Base-by-base conservation (phyloP, 2,888 invertebrate genomes). In the Macaria liturata region DNA sequence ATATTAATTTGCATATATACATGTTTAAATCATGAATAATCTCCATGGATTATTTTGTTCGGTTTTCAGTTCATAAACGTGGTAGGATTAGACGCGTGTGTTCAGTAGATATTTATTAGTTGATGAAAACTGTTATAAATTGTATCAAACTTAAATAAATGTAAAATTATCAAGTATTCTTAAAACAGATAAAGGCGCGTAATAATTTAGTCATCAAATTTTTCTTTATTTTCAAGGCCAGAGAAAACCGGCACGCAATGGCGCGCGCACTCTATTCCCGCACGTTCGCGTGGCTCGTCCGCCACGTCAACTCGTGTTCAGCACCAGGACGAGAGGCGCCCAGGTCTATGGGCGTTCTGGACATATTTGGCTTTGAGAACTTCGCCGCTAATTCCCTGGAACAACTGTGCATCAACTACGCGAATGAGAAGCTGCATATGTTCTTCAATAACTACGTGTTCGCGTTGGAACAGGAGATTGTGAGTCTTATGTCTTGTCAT, bases 381-480 rank as follows among this genome's bases (percentile, higher is more conserved):
- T 98, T 98, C 84, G 92, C 94, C 3, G 93, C 94, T n/a, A 98
- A 98, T 84, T 97, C 97, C 1, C 96, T 98, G 71, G 98, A 98
- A 80, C 98, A 98, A 77, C 93, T 98, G 8, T 98, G 98, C 81
- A 98, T 98, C 66, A 98, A 98, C 87, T 98, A 97, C 86, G 97
- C 98, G 0, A 98, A 98, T 80, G 98, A 98, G 84, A 98, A 98
- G 82, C 93, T 98, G 40, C 98, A 98, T 81, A 97, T 97, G 91
- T 98, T 98, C 92, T 98, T 98, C 88, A 98, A 98, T 89, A 98
- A 98, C 80, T 98, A 98, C 78, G 98, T 98, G 32, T 98, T 98
- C 78, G 97, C 98, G 0, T 82, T 98, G 67, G 98, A 98, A 83
- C 98, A 98, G 85, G 97, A 97, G 89, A 96, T 97, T 79, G 97